Evolutionary conservation across 1,140 invertebrate species (phyloP).

Genomic region (Drosophila punjabiensis): DNA sequence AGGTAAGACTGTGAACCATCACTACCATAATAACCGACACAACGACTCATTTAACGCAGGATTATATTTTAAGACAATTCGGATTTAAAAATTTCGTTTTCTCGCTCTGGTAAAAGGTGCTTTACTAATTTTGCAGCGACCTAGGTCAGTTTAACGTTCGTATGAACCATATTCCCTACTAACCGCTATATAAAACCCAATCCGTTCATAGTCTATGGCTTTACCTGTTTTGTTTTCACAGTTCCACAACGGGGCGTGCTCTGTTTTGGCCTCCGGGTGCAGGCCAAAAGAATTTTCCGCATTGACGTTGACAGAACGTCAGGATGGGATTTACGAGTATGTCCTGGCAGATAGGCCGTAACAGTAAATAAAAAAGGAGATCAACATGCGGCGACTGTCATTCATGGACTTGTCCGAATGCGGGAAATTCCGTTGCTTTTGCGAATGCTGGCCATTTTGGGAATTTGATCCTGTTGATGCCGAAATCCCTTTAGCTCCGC

Average conservation of each 20-base stretch:
- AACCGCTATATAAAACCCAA: not conserved
- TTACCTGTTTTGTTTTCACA: slow-evolving; percentile 30
- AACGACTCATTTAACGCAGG: no score
- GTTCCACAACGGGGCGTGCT: slow-evolving; percentile 27
- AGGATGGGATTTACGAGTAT: slow-evolving; percentile 32
- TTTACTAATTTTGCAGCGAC: not conserved
- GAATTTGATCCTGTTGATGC: slow-evolving; percentile 45
- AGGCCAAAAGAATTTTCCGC: slow-evolving; percentile 22
- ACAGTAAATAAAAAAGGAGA: slow-evolving; percentile 28
- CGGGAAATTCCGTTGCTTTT: slow-evolving; percentile 38
- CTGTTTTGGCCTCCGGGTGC: slow-evolving; percentile 33
- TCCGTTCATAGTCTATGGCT: slow-evolving; percentile 3
- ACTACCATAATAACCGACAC: no score
- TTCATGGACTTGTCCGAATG: slow-evolving; percentile 49
- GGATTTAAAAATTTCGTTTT: not conserved
- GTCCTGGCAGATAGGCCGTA: slow-evolving; percentile 30
- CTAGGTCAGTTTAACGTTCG: not conserved
- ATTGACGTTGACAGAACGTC: slow-evolving; percentile 51
- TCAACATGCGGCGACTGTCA: slow-evolving; percentile 35
- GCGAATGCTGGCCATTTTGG: slow-evolving; percentile 37
- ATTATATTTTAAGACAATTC: not conserved
- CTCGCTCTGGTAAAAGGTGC: not conserved
- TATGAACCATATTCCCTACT: not conserved
- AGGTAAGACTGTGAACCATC: not conserved
- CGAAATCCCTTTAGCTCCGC: slow-evolving; percentile 46